phyloP scores from a whole-genome alignment of 2,888 invertebrate species.

The Zonitis immaculata region DNA sequence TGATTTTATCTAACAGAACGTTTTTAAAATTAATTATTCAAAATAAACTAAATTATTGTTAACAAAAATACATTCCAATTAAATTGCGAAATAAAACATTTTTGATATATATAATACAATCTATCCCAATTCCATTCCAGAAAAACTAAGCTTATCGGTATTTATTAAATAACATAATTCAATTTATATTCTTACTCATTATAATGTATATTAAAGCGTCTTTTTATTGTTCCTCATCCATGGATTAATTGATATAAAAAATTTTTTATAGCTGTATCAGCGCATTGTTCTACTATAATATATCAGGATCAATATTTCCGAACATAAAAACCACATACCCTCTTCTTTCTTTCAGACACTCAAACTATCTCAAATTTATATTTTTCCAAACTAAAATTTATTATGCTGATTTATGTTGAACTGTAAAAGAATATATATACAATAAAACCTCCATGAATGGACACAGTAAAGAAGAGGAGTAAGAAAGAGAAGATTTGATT shows the following conservation, averaged over 20 bases:
- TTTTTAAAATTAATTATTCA: slow-evolving; percentile 5
- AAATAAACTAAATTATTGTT: background rate
- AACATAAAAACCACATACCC: background rate
- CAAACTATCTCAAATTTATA: background rate
- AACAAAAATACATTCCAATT: background rate
- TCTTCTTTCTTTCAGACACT: background rate
- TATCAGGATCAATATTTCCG: background rate
- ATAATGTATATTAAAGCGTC: background rate
- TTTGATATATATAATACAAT: background rate
- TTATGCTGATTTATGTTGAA: background rate
- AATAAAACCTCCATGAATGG: too few relatives aligned
- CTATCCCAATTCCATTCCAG: too few relatives aligned
- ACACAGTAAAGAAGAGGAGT: too few relatives aligned
- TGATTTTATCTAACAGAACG: background rate
- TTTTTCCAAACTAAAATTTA: background rate
- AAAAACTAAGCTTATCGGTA: background rate
- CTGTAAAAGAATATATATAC: too few relatives aligned
- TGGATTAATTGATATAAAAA: background rate
- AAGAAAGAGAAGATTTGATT: too few relatives aligned
- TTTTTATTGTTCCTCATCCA: background rate
- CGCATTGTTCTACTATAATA: background rate
- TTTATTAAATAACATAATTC: background rate
- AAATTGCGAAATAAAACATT: background rate
- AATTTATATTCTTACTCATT: background rate
- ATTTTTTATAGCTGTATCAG: background rate